phyloP scores from a whole-genome alignment of 1,140 invertebrate genomes.

The Brachionus angularis region DNA sequence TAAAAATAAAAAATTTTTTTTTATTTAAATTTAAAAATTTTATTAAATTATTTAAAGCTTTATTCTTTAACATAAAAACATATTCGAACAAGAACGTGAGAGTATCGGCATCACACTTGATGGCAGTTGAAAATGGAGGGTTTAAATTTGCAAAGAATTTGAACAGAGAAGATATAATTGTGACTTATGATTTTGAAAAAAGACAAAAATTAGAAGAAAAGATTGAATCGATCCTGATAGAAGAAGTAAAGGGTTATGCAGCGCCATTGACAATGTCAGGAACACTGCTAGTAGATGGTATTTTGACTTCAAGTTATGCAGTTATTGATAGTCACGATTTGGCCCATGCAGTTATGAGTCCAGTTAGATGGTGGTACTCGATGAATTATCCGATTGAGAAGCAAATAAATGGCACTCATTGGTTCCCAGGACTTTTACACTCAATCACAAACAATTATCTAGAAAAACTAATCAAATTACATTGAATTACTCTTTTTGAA shows the following conservation, averaged over 20 bases:
- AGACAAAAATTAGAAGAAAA: slow-evolving; percentile 1
- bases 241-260: slow-evolving; percentile 30
- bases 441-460: slow-evolving; percentile 29
- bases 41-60: not conserved
- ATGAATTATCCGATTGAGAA: slow-evolving; percentile 13
- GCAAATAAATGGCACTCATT: slow-evolving; percentile 40
- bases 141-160: slow-evolving; percentile 41
- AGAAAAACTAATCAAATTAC: slow-evolving; percentile 11
- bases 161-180: not conserved
- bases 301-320: slow-evolving; percentile 89
- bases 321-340: slow-evolving; percentile 76
- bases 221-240: slow-evolving; percentile 29
- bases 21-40: not conserved
- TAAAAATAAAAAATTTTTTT: not conserved
- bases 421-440: slow-evolving; percentile 31
- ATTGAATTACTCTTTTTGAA: slow-evolving; percentile 1
- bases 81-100: slow-evolving; percentile 9
- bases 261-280: slow-evolving; percentile 83
- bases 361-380: slow-evolving; percentile 43
- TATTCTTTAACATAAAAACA: slow-evolving; percentile 39
- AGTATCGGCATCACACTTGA: slow-evolving; percentile 35
- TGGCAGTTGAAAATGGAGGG: slow-evolving; percentile 18
- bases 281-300: slow-evolving; percentile 80
- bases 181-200: slow-evolving; percentile 13
- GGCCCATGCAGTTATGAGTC: slow-evolving; percentile 64